A percentile compares a stretch with the other conserved stretches of the same genome.
Conservation (phyloP, 2,113 vertebrate species). For the Anser cygnoides region DNA sequence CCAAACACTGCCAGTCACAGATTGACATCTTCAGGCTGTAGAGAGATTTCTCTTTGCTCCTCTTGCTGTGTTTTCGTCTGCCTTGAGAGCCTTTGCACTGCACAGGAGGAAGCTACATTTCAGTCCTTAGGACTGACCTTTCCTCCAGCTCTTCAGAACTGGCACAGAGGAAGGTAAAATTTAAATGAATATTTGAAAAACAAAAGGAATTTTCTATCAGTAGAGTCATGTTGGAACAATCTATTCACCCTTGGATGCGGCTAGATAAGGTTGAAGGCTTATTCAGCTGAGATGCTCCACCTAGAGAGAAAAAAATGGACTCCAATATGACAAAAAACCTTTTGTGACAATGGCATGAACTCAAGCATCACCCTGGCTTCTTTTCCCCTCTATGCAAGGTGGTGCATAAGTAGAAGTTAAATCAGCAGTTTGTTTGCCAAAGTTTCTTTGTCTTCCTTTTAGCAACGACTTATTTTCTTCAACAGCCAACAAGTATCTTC, state of each 20-base stretch:
- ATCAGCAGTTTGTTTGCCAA: not conserved
- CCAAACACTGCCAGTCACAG: not conserved
- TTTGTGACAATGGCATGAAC: not conserved
- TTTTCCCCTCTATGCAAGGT: not conserved
- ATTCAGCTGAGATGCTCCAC: not conserved
- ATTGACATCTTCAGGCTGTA: not conserved
- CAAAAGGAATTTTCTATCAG: not conserved
- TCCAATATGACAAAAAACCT: fast-evolving
- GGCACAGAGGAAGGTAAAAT: not conserved
- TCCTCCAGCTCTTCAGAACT: not conserved
- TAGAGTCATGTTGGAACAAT: not conserved
- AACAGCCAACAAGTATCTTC: not conserved
- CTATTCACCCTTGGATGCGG: not conserved
- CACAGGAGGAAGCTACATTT: not conserved
- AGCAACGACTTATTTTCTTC: not conserved
- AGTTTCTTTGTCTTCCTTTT: not conserved
- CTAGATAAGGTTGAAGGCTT: not conserved
- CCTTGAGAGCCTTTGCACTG: not conserved
- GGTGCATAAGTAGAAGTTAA: not conserved
- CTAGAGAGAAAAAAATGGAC: not conserved
- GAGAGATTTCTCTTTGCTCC: not conserved
- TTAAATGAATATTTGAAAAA: not conserved
- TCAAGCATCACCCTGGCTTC: not conserved
- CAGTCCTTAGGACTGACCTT: not conserved
- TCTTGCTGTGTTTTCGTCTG: not conserved